Conservation (phyloP, 2,797 vertebrate genomes). For the Petrocephalus schoutedeni region DNA sequence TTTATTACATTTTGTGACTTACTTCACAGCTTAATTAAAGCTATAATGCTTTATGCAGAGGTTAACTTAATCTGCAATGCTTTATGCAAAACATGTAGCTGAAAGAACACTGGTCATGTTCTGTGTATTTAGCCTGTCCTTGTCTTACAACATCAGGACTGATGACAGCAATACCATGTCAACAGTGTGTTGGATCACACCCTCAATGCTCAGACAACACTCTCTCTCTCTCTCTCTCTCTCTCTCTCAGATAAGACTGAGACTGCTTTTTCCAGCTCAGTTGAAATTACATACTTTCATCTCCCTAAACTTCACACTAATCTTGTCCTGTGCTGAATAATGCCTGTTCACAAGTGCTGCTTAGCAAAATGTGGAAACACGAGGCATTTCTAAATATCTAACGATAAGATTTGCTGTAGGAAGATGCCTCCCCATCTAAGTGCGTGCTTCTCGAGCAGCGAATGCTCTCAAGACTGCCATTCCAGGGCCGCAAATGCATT, state of each 20-base stretch:
- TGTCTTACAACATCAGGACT: slow-evolving; percentile 17
- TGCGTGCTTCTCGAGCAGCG: slow-evolving; percentile 4
- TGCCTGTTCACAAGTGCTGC: background rate
- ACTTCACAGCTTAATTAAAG: background rate
- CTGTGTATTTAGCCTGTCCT: slow-evolving; percentile 18
- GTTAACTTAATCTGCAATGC: background rate
- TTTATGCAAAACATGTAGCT: slow-evolving; percentile 9
- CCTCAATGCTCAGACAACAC: background rate
- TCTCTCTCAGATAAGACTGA: background rate
- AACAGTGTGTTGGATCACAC: slow-evolving; percentile 19
- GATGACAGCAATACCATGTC: slow-evolving; percentile 19
- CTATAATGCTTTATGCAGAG: too few relatives aligned
- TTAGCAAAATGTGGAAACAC: background rate
- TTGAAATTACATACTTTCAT: background rate
- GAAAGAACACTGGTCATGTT: slow-evolving; percentile 3
- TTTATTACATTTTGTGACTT: background rate
- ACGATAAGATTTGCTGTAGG: background rate
- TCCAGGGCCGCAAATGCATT: slow-evolving; percentile 18
- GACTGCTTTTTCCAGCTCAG: background rate
- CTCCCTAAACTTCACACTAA: background rate
- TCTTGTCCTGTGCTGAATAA: background rate
- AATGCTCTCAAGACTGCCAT: slow-evolving; percentile 13
- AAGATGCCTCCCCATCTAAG: background rate
- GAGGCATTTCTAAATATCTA: slow-evolving; percentile 15
- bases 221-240: background rate